Evolutionary conservation across 2,888 invertebrate genomes (phyloP).

Genomic region (Pachliopta kotzebuea): DNA sequence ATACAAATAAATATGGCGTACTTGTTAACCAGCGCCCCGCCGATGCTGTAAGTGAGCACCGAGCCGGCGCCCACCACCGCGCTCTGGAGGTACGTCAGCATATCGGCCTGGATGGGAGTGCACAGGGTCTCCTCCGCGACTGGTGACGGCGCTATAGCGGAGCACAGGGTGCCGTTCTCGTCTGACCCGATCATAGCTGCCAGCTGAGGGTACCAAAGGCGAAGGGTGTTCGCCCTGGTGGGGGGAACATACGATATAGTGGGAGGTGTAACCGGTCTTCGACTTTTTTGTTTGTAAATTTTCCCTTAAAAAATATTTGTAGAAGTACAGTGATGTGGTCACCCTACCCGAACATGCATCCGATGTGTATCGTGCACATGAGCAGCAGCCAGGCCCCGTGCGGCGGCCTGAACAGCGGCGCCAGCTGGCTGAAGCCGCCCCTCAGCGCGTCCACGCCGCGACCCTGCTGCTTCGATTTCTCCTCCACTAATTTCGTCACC

Average conservation of each 20-base stretch:
- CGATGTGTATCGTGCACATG: slow-evolving; percentile 75
- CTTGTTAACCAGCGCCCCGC: slow-evolving; percentile 64
- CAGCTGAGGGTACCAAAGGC: slow-evolving; percentile 93
- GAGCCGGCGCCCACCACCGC: slow-evolving; percentile 83
- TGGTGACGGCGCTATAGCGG: slow-evolving; percentile 55
- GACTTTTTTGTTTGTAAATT: no score
- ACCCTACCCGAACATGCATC: slow-evolving; percentile 64
- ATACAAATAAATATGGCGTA: slow-evolving; percentile 32
- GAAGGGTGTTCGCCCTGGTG: slow-evolving; percentile 87
- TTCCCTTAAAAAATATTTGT: no score
- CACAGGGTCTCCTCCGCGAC: slow-evolving; percentile 43
- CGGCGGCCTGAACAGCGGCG: slow-evolving; percentile 83
- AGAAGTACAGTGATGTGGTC: neutral
- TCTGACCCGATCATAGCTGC: slow-evolving; percentile 83
- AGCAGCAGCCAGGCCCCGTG: slow-evolving; percentile 81
- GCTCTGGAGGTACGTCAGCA: slow-evolving; percentile 85
- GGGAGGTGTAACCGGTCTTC: no score
- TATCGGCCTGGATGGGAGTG: slow-evolving; percentile 71
- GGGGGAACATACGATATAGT: neutral
- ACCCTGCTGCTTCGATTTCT: slow-evolving; percentile 57
- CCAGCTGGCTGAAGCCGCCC: slow-evolving; percentile 82
- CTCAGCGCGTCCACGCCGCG: slow-evolving; percentile 73
- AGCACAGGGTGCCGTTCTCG: slow-evolving; percentile 54
- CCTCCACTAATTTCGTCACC: slow-evolving; percentile 65
- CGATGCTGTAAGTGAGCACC: slow-evolving; percentile 82